These are phyloP conservation scores for Lithobius niger DNA, from an alignment of 1,140 invertebrate genomes.

Conservation along the genomic window DNA sequence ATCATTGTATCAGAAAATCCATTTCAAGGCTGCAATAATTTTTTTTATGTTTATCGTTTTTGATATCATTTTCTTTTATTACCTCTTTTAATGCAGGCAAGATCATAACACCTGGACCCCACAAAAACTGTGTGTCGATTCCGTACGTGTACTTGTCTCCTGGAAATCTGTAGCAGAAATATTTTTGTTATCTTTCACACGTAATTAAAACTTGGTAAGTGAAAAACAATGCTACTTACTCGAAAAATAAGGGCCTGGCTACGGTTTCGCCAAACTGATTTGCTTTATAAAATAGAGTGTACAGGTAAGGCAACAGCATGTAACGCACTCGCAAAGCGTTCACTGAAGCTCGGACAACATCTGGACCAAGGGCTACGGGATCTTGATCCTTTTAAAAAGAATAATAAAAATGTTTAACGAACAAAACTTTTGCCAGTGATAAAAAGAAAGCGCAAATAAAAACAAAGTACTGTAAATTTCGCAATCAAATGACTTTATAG, in stretches of 20 bases:
- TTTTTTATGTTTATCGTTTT: no score
- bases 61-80: no score
- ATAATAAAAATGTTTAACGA: neutral
- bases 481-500: no score
- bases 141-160: slow-evolving; percentile 48
- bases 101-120: slow-evolving; percentile 59
- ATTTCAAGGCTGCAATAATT: no score
- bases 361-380: slow-evolving; percentile 52
- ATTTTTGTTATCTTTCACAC: neutral
- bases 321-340: slow-evolving; percentile 53
- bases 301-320: slow-evolving; percentile 61
- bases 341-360: slow-evolving; percentile 46
- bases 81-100: slow-evolving; percentile 55
- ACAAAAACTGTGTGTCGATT: slow-evolving; percentile 67
- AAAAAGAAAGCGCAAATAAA: no score
- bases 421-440: no score
- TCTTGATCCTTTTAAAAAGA: slow-evolving; percentile 50
- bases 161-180: slow-evolving; percentile 43
- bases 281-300: slow-evolving; percentile 62
- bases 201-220: slow-evolving; percentile 25
- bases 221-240: no score
- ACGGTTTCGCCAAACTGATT: slow-evolving; percentile 55
- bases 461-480: no score
- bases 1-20: no score
- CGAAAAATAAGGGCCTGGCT: slow-evolving; percentile 61